Percentiles rank a stretch among this genome's conserved stretches.
phyloP scores from a whole-genome alignment of 1,140 invertebrate species.

The Calycopis cecrops region DNA sequence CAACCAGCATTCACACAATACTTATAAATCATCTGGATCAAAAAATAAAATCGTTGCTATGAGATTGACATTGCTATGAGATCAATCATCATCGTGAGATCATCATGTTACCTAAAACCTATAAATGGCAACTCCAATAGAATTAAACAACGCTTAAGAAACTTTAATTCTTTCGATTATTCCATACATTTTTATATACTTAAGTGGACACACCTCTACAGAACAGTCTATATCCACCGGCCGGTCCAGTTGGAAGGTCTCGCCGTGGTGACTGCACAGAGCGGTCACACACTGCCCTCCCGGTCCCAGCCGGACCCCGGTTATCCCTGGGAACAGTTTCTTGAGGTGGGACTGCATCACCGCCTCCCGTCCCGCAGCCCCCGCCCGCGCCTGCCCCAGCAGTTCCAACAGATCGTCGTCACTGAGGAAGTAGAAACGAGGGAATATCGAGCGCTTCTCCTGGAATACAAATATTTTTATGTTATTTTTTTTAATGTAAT shows the following conservation, averaged over 20 bases:
- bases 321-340: constrained; percentile 93
- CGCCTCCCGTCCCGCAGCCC: constrained; percentile 81
- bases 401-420: constrained; percentile 97
- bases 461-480: constrained; percentile 59
- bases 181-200: too few species aligned
- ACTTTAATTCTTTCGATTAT: too few species aligned
- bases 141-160: too few species aligned
- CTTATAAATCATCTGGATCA: too few species aligned
- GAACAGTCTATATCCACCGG: constrained; percentile 85
- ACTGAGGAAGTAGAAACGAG: constrained; percentile 96
- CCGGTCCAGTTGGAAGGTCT: constrained; percentile 87
- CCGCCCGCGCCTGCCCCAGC: constrained; percentile 84
- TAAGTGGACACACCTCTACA: too few species aligned
- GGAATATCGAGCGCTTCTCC: constrained; percentile 95
- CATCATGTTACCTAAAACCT: too few species aligned
- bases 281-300: constrained; percentile 59
- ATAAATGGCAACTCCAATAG: too few species aligned
- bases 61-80: too few species aligned
- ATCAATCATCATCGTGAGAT: too few species aligned
- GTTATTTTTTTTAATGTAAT: neutral
- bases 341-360: constrained; percentile 95
- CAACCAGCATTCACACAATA: too few species aligned
- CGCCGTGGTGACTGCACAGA: constrained; percentile 84
- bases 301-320: constrained; percentile 57
- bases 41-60: too few species aligned